These are phyloP conservation scores for Lithobius niger DNA, from an alignment of 1,140 invertebrate species.

Conservation along the genomic window DNA sequence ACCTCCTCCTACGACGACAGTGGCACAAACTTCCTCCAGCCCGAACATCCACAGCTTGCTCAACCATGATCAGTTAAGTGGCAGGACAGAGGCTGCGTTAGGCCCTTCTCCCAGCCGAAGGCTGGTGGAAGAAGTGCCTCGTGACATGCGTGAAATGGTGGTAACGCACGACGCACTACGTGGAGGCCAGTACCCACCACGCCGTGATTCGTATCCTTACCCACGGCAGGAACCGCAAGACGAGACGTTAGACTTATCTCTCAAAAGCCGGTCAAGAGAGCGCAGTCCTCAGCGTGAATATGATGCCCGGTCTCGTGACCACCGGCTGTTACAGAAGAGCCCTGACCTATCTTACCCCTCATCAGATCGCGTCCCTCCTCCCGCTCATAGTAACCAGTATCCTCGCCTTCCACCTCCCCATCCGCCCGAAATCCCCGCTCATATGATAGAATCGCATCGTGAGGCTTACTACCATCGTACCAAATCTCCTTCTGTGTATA, in stretches of 20 bases:
- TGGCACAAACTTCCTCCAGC: conserved; percentile 13
- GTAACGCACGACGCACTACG: background rate
- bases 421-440: background rate
- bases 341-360: background rate
- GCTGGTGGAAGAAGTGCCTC: too few species aligned
- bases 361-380: background rate
- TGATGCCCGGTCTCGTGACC: background rate
- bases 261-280: conserved; percentile 43
- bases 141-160: background rate
- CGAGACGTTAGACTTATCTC: conserved; percentile 60
- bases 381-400: conserved; percentile 7
- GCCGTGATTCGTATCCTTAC: background rate
- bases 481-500: conserved; percentile 9
- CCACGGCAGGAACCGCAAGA: background rate
- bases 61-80: too few species aligned
- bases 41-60: conserved; percentile 12
- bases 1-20: conserved; percentile 7
- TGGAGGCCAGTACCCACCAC: background rate
- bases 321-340: background rate
- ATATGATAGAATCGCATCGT: background rate
- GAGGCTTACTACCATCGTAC: conserved; percentile 5
- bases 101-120: too few species aligned
- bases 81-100: too few species aligned
- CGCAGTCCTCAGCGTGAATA: background rate
- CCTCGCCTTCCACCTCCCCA: background rate